phyloP scores from a whole-genome alignment of 2,797 vertebrate genomes.

The Hydrophis major region DNA sequence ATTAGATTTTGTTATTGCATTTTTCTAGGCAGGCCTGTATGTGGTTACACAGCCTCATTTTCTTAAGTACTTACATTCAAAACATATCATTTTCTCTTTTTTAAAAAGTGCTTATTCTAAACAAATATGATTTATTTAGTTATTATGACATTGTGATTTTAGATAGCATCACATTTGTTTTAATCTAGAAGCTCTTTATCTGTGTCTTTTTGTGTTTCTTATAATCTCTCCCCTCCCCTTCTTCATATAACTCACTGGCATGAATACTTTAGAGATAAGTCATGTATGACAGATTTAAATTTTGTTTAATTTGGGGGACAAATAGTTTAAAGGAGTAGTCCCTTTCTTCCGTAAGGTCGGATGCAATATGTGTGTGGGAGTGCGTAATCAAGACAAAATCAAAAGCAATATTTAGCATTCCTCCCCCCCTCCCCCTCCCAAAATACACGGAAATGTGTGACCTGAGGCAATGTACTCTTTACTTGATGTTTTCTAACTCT shows the following conservation, averaged over 20 bases:
- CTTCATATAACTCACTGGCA: neutral
- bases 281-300: neutral
- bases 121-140: neutral
- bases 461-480: neutral
- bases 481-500: neutral
- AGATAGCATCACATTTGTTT: neutral
- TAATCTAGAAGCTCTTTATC: neutral
- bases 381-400: constrained; percentile 15
- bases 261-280: neutral
- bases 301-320: neutral
- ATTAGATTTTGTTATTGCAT: neutral
- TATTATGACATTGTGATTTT: neutral
- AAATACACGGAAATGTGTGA: neutral
- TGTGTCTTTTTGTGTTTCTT: neutral
- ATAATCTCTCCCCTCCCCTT: neutral
- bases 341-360: neutral
- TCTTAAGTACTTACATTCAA: neutral
- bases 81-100: neutral
- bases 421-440: neutral
- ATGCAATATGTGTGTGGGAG: neutral
- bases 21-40: neutral
- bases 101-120: neutral
- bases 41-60: neutral
- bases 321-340: neutral
- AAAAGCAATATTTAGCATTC: neutral